phyloP scores from a whole-genome alignment of 2,113 vertebrate species.

The Hypocryptadius cinnamomeus region DNA sequence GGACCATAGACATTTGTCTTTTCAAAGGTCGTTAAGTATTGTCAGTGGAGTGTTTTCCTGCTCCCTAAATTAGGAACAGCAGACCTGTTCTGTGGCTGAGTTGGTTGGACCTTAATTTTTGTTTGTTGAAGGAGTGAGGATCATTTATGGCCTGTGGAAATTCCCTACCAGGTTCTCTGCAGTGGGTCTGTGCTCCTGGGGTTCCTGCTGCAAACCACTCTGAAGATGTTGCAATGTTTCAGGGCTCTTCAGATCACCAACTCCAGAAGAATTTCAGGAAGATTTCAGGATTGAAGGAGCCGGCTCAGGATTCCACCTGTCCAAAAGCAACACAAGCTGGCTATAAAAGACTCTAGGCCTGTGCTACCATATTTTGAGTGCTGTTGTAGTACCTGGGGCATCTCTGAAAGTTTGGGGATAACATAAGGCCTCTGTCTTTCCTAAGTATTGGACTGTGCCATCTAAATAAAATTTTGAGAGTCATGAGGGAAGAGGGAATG shows the following conservation, averaged over 20 bases:
- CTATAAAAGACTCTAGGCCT: not conserved
- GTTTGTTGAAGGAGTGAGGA: not conserved
- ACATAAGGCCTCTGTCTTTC: not conserved
- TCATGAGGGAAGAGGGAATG: not conserved
- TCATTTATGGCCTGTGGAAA: not conserved
- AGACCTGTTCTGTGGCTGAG: not conserved
- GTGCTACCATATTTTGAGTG: not conserved
- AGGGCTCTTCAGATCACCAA: not conserved
- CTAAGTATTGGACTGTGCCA: not conserved
- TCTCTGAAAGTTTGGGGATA: not conserved
- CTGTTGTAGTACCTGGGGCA: not conserved
- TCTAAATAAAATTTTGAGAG: not conserved
- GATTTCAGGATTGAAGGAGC: not conserved
- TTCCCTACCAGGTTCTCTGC: not conserved
- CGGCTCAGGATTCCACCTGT: not conserved
- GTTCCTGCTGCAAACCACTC: not conserved
- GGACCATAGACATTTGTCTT: not conserved
- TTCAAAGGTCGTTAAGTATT: not conserved
- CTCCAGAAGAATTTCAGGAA: not conserved
- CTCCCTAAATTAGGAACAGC: not conserved
- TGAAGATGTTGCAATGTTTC: not conserved
- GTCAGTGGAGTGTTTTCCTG: not conserved
- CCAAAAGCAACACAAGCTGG: not conserved
- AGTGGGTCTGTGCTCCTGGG: not conserved
- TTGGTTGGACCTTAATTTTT: not conserved